These are phyloP conservation scores for Linurgus olivaceus DNA, from an alignment of 2,797 vertebrate genomes.

Conservation along the genomic window DNA sequence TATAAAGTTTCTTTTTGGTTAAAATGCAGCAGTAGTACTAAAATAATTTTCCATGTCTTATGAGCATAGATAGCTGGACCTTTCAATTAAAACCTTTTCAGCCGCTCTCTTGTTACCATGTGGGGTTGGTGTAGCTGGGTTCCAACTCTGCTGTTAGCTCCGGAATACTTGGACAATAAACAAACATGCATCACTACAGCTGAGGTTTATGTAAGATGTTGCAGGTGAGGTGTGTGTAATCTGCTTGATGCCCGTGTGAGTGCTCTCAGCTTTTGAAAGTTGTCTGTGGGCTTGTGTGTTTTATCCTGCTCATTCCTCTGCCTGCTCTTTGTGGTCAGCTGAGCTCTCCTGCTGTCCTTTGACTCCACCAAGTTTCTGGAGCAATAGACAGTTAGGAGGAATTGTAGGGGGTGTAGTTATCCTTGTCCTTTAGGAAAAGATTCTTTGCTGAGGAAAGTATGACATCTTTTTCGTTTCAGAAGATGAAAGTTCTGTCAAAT, in stretches of 20 bases:
- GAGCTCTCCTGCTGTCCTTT: neutral
- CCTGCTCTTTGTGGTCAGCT: neutral
- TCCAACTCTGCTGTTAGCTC: neutral
- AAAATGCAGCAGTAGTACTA: neutral
- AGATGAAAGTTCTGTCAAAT: neutral
- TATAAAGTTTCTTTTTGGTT: neutral
- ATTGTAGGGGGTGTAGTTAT: neutral
- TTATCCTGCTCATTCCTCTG: neutral
- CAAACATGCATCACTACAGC: neutral
- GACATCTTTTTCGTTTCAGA: accelerated
- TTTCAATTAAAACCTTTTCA: neutral
- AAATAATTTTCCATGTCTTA: neutral
- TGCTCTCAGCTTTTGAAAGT: neutral
- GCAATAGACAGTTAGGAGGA: neutral
- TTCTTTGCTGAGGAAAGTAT: neutral
- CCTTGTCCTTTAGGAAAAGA: neutral
- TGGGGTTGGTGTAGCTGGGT: neutral
- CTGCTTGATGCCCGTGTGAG: too few species aligned
- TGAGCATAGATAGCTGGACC: neutral
- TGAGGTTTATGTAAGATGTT: neutral
- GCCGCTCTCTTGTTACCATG: neutral
- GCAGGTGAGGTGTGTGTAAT: neutral
- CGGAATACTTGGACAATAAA: neutral
- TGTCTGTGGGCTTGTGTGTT: neutral
- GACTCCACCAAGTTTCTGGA: neutral